Conservation (phyloP, 2,888 invertebrate species). For the Polydrusus tereticollis region DNA sequence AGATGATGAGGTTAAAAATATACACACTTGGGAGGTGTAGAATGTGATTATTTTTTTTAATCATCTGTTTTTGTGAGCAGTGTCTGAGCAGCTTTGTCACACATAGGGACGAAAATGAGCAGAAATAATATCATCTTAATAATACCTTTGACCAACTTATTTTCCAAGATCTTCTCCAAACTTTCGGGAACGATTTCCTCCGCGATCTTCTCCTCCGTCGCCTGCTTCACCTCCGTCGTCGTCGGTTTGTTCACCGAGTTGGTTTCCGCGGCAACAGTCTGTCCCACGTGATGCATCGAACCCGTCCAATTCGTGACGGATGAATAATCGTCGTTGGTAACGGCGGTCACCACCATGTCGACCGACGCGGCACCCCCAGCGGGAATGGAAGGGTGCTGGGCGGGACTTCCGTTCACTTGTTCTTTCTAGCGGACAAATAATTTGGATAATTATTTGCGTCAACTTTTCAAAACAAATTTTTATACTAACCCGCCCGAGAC, state of each 20-base stretch:
- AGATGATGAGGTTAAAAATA: no score
- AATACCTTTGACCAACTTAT: constrained; percentile 69
- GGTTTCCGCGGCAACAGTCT: constrained; percentile 54
- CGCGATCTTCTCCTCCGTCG: constrained; percentile 65
- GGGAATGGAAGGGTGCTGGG: constrained; percentile 65
- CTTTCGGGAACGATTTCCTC: constrained; percentile 82
- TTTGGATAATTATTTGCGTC: neutral
- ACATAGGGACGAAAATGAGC: no score
- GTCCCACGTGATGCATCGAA: constrained; percentile 18
- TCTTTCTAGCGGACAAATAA: constrained; percentile 48
- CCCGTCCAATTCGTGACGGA: constrained; percentile 20
- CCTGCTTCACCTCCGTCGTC: no score
- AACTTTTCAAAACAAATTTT: no score
- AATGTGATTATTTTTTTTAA: no score
- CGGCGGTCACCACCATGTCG: constrained; percentile 49
- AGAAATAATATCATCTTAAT: no score
- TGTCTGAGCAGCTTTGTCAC: no score
- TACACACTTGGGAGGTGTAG: no score
- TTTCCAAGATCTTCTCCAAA: constrained; percentile 83
- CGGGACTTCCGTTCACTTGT: constrained; percentile 67
- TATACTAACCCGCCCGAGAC: constrained; percentile 49
- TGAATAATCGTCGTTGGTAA: constrained; percentile 57
- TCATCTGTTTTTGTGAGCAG: no score
- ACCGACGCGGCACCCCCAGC: constrained; percentile 50
- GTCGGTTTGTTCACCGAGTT: constrained; percentile 60